Evolutionary conservation across 2,113 vertebrate genomes (phyloP).

Genomic region (Tachysurus fulvidraco): DNA sequence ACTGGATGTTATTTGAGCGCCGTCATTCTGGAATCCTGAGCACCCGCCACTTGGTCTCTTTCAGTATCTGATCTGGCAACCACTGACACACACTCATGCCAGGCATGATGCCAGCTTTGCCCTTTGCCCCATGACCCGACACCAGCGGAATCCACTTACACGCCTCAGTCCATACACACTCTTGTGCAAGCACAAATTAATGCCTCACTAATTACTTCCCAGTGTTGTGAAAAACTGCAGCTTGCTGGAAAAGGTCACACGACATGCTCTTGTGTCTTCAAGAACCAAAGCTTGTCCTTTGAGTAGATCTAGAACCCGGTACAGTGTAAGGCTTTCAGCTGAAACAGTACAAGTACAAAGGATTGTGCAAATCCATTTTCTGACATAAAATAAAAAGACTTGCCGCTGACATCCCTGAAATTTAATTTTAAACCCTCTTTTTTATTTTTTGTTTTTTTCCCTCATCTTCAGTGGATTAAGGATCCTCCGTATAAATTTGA

Average conservation of each 20-base stretch:
- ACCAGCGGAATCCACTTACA: neutral
- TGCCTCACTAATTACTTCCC: neutral
- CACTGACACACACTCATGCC: neutral
- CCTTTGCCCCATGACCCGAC: slow-evolving; percentile 8
- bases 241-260: neutral
- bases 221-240: neutral
- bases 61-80: slow-evolving; percentile 26
- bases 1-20: neutral
- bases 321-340: neutral
- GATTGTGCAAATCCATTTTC: neutral
- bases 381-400: neutral
- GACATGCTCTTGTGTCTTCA: neutral
- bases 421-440: neutral
- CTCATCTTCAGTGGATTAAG: neutral
- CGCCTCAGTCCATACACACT: neutral
- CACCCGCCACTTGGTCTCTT: neutral
- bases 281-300: neutral
- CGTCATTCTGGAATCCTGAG: neutral
- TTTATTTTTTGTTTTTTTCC: neutral
- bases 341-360: neutral
- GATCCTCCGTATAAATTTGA: neutral
- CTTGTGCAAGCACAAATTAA: neutral
- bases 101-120: neutral
- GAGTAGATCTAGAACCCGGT: neutral
- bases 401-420: neutral